These are phyloP conservation scores for Sebastes iracundus DNA, from an alignment of 2,797 vertebrate genomes.

Conservation along the genomic window DNA sequence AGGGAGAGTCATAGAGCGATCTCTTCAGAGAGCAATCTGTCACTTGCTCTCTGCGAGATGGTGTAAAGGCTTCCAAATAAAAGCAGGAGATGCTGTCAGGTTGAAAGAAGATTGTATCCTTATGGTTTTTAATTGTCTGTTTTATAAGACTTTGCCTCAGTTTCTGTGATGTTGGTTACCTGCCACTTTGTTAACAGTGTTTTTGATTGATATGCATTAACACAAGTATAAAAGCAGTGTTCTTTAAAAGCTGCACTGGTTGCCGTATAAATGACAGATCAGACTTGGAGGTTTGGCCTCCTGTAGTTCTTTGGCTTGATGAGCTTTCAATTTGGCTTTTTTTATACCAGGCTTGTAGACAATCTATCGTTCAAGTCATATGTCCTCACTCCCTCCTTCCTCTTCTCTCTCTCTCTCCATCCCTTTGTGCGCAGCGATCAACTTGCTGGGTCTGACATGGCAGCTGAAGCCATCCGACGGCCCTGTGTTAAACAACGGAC, in stretches of 20 bases:
- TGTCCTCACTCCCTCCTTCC: conserved; percentile 20
- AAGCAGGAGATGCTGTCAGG: conserved; percentile 58
- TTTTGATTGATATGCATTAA: conserved; percentile 33
- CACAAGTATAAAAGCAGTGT: background rate
- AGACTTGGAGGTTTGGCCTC: conserved; percentile 13
- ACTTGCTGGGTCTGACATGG: conserved; percentile 96
- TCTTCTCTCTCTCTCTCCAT: conserved; percentile 36
- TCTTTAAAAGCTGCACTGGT: conserved; percentile 9
- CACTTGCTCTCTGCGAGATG: conserved; percentile 58
- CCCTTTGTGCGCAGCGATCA: conserved; percentile 89
- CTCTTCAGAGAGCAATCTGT: conserved; percentile 76
- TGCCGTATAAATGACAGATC: conserved; percentile 42
- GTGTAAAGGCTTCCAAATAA: conserved; percentile 65
- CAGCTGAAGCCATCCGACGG: conserved; percentile 94
- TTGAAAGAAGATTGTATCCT: conserved; percentile 37
- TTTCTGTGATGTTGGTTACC: conserved; percentile 18
- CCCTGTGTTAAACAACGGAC: conserved; percentile 93
- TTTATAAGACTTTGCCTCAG: conserved; percentile 22
- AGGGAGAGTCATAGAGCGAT: conserved; percentile 64
- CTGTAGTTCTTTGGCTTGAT: conserved; percentile 26
- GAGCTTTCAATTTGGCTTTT: conserved; percentile 48
- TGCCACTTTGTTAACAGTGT: conserved; percentile 25
- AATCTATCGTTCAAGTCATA: conserved; percentile 17
- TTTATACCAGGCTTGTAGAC: background rate
- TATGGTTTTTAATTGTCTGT: conserved; percentile 51